Base-by-base conservation (phyloP, 1,140 invertebrate genomes). In the Drosophila ercepeae region DNA sequence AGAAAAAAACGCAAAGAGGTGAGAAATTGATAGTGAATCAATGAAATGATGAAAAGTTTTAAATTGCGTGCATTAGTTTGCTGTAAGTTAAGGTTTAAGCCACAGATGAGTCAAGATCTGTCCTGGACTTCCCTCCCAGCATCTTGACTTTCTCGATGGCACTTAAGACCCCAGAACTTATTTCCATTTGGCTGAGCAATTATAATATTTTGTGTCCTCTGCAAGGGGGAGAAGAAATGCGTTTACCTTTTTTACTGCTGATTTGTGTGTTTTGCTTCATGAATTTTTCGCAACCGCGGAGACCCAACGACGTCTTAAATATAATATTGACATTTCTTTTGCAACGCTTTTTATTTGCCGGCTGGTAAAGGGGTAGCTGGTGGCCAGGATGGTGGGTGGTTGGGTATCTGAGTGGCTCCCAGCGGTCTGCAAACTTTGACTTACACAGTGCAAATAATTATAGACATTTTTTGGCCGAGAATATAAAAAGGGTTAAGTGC, bases 241-340 rank as follows among this genome's bases (percentile, higher is more conserved):
- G 77, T 88, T 86, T 88, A 77, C 77, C 73, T 86, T 88, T 75
- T 88, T 88, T 75, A 36, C 63, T 75, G 63, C 82, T 77, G 82
- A 88, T 86, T 86, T 88, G 77, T 82, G 74, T 86, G 74, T 70
- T 82, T 86, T 86, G 79, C 73, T 65, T 65, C 76, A 67, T 81
- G 81, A 88, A 77, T 81, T 88, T 86, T 51, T 75, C 45, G 72
- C 75, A 86, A 81, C 53, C 55, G 54, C 60, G 63, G 72, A 51
- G 70, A 76, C 52, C 67, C 67, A 52, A 63, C 69, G 79, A 79
- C 76, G 67, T 86, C 76, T 84, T 84, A 84, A 86, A 84, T 86
- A 84, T 79, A 86, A 86, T 86, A 86, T 86, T 86, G 82, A 88
- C 82, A 86, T 88, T 88, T 86, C 77, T 88, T 81, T 88, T 70